These are phyloP conservation scores for Boloria euphrosyne DNA, from an alignment of 2,888 invertebrate genomes.

Conservation along the genomic window DNA sequence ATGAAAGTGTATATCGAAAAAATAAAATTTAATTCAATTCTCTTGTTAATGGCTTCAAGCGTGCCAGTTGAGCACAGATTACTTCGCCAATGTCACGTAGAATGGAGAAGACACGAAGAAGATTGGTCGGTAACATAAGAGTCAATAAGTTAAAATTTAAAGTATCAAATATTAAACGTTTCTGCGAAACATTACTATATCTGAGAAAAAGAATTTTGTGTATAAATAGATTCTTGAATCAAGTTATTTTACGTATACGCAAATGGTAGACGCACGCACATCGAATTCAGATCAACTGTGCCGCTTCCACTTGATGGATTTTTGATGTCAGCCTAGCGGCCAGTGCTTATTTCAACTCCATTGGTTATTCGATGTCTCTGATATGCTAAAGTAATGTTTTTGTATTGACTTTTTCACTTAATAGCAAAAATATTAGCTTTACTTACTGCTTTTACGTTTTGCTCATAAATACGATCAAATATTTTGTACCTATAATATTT, in stretches of 20 bases:
- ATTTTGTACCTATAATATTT: too few relatives aligned
- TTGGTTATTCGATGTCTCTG: slow-evolving; percentile 35
- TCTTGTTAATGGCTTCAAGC: too few relatives aligned
- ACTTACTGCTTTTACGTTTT: too few relatives aligned
- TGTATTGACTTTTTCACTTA: background rate
- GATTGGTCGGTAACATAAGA: too few relatives aligned
- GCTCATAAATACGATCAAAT: too few relatives aligned
- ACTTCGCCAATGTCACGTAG: too few relatives aligned
- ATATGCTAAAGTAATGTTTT: slow-evolving; percentile 8
- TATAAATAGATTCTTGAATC: slow-evolving; percentile 30
- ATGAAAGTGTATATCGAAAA: slow-evolving; percentile 12
- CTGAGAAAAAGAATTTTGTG: slow-evolving; percentile 27
- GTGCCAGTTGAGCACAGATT: too few relatives aligned
- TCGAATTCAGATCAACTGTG: slow-evolving; percentile 68
- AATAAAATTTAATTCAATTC: too few relatives aligned
- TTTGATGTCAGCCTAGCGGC: slow-evolving; percentile 62
- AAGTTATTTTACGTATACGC: slow-evolving; percentile 35
- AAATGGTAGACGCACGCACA: slow-evolving; percentile 61
- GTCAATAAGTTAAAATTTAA: too few relatives aligned
- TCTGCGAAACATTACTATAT: background rate
- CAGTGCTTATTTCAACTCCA: slow-evolving; percentile 43
- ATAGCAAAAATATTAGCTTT: too few relatives aligned
- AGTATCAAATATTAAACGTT: background rate
- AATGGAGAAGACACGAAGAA: too few relatives aligned
- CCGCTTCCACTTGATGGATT: slow-evolving; percentile 61